Evolutionary conservation across 1,140 invertebrate species (phyloP).

Genomic region (Halictus rubicundus): DNA sequence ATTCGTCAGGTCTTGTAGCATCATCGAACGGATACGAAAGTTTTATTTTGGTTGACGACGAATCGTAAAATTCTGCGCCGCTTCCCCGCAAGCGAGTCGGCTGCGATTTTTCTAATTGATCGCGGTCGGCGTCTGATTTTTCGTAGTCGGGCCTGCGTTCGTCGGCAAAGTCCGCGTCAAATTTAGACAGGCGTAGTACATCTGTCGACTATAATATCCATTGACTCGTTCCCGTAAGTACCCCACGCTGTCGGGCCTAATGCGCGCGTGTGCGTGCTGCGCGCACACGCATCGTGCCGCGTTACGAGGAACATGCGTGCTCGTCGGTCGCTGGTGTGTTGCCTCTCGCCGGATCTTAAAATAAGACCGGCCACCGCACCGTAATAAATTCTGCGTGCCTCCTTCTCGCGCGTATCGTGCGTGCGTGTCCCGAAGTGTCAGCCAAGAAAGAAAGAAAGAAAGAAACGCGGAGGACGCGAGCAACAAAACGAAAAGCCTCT

Average conservation of each 20-base stretch:
- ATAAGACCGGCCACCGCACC: conserved; percentile 76
- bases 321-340: neutral
- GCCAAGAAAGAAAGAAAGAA: conserved; percentile 3
- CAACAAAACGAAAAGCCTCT: conserved; percentile 5
- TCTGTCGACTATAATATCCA: conserved; percentile 65
- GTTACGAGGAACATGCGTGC: conserved; percentile 38
- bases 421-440: conserved; percentile 52
- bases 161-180: conserved; percentile 32
- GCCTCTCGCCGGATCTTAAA: conserved; percentile 67
- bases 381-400: conserved; percentile 65
- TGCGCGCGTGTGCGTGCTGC: conserved; percentile 14
- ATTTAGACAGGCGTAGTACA: conserved; percentile 62
- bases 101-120: neutral
- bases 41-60: too few relatives aligned
- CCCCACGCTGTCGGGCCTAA: neutral
- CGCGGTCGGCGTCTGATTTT: neutral
- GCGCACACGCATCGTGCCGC: conserved; percentile 13
- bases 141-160: neutral
- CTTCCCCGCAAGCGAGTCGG: neutral
- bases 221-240: conserved; percentile 62
- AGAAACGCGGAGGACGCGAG: neutral
- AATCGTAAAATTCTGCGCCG: too few relatives aligned
- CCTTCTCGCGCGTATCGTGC: conserved; percentile 38
- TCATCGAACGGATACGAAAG: too few relatives aligned
- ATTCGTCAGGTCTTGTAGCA: too few relatives aligned